Evolutionary conservation across 1,140 invertebrate genomes (phyloP).

Genomic region (Cyclargus thomasi): DNA sequence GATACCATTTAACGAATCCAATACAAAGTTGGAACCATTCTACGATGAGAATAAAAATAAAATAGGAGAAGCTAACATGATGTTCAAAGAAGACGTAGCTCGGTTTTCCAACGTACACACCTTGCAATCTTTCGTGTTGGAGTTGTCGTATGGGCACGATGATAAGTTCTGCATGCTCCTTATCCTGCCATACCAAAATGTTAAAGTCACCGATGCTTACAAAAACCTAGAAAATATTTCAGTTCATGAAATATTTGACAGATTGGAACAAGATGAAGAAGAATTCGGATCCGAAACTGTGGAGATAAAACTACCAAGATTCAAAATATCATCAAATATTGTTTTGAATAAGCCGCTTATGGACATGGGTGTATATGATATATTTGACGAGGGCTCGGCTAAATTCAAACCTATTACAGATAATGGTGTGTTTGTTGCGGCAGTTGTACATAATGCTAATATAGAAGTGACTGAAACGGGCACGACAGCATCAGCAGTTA

Average conservation of each 20-base stretch:
- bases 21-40: constrained; percentile 75
- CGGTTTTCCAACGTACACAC: constrained; percentile 62
- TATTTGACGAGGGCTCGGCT: constrained; percentile 78
- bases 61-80: constrained; percentile 74
- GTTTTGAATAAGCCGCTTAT: constrained; percentile 76
- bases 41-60: constrained; percentile 67
- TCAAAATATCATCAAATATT: constrained; percentile 78
- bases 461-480: constrained; percentile 87
- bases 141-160: constrained; percentile 75
- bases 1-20: constrained; percentile 77
- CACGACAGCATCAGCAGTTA: constrained; percentile 81
- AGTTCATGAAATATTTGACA: constrained; percentile 49
- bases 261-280: constrained; percentile 52
- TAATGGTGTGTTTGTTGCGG: constrained; percentile 73
- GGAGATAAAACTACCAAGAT: constrained; percentile 80
- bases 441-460: constrained; percentile 81
- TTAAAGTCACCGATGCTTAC: constrained; percentile 36
- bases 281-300: constrained; percentile 72
- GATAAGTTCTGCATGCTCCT: constrained; percentile 47
- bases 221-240: constrained; percentile 32
- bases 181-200: constrained; percentile 34
- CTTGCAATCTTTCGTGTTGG: constrained; percentile 67
- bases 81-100: constrained; percentile 70
- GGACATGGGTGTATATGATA: constrained; percentile 80
- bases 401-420: constrained; percentile 79